A percentile compares a stretch with the other conserved stretches of the same genome.
Evolutionary conservation across 2,797 vertebrate species (phyloP).

Genomic region (Peromyscus melanophrys): DNA sequence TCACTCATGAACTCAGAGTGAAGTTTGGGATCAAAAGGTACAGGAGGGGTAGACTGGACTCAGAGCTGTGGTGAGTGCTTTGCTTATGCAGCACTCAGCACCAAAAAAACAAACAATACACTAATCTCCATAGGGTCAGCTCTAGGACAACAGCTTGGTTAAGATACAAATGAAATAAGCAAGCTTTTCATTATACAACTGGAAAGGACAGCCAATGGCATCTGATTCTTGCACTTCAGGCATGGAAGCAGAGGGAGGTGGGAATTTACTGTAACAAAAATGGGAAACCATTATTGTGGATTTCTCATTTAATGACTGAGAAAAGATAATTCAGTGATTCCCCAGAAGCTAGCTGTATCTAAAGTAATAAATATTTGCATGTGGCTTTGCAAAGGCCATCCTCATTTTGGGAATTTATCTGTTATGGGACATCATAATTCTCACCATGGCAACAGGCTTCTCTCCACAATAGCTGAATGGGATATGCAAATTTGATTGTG

Average conservation of each 20-base stretch:
- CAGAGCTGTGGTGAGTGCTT: too few relatives aligned
- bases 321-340: neutral
- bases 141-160: neutral
- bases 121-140: neutral
- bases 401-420: neutral
- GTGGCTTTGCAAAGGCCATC: constrained; percentile 57
- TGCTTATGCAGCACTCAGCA: neutral
- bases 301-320: neutral
- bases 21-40: neutral
- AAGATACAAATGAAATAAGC: neutral
- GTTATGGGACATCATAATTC: constrained; percentile 27
- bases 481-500: neutral
- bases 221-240: neutral
- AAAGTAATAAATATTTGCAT: constrained; percentile 66
- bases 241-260: neutral
- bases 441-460: constrained; percentile 57
- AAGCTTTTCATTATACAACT: neutral
- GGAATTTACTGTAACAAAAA: constrained; percentile 33
- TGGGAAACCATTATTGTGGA: neutral
- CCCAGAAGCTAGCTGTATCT: neutral
- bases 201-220: neutral
- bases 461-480: neutral
- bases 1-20: neutral
- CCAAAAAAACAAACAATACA: neutral
- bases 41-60: neutral